Base-by-base conservation (phyloP, 1,140 invertebrate species). In the Pachypsylla venusta region DNA sequence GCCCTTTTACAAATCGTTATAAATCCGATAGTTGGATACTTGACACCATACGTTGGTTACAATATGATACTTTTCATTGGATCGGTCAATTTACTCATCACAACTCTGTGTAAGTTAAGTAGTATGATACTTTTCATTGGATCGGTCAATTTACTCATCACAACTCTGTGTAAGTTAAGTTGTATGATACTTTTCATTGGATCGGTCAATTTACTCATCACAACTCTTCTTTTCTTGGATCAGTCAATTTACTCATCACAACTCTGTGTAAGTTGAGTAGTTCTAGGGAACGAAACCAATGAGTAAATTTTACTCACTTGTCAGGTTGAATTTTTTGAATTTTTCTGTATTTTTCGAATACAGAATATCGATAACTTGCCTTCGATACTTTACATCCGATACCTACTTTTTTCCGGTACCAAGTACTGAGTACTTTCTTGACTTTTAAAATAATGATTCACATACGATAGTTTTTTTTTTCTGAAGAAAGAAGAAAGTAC, bases 1-100 rank as follows among this genome's bases (percentile, higher is more conserved):
- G 87, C 90, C 25, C 72, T 93, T 30, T 81, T 93, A 7, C 90
- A 94, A 74, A 76, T 93, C 61, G 70, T 88, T 59, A 77, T 84
- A 64, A 93, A 92, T 73, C 88, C 89, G 2, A 76, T 87, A 35
- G 79, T 93, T 40, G 89, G 87, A 25, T 79, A 79, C 59, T 67
- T 87, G 19, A 85, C 84, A 1, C 74, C 76, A 5, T 74, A 73
- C 53, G 68, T 79, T 59, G 91, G 92, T 16, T 93, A 90, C 69
- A 80, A 81, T 25, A 75, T 86, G 53, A 89, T 90, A 1, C 77
- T 94, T 66, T 81, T 93, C 59, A 71, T 86, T 24, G 90, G 92
- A 28, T 87, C 87, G 67, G 73, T 85, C 56, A 83, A 84, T 64
- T 79, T 94, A 64, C 77, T 93, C 54, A 65, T 89, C 2, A 87